A percentile compares a stretch with the other conserved stretches of the same genome.
Evolutionary conservation across 2,113 vertebrate species (phyloP).

Genomic region (Murina feae): DNA sequence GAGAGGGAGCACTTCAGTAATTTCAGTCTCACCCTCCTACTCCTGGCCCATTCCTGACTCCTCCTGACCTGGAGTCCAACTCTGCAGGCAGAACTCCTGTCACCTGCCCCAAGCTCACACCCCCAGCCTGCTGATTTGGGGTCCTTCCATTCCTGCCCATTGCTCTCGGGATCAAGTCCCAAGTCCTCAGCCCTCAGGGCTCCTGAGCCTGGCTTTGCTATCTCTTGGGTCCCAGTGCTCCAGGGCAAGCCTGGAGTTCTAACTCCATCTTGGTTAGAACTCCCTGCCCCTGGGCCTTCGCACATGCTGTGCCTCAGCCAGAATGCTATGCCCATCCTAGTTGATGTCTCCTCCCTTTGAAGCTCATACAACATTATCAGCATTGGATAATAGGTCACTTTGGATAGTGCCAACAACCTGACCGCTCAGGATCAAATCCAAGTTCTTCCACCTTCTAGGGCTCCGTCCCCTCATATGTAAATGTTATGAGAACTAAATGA

Average conservation of each 20-base stretch:
- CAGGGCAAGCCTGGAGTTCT: background rate
- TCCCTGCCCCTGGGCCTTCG: background rate
- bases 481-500: background rate
- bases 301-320: fast-evolving
- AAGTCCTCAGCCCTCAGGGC: background rate
- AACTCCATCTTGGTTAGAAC: background rate
- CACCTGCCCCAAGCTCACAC: too few species aligned
- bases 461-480: background rate
- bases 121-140: background rate
- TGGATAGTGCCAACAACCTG: background rate
- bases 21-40: background rate
- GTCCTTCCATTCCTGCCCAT: background rate
- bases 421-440: background rate
- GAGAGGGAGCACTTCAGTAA: background rate
- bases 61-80: background rate
- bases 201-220: background rate
- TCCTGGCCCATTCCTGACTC: background rate
- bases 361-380: background rate
- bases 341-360: background rate
- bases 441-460: background rate
- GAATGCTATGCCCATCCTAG: background rate
- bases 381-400: background rate
- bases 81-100: background rate
- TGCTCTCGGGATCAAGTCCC: background rate
- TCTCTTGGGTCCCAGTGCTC: background rate